These are phyloP conservation scores for Papilio helenus DNA, from an alignment of 1,140 invertebrate species.

Conservation along the genomic window DNA sequence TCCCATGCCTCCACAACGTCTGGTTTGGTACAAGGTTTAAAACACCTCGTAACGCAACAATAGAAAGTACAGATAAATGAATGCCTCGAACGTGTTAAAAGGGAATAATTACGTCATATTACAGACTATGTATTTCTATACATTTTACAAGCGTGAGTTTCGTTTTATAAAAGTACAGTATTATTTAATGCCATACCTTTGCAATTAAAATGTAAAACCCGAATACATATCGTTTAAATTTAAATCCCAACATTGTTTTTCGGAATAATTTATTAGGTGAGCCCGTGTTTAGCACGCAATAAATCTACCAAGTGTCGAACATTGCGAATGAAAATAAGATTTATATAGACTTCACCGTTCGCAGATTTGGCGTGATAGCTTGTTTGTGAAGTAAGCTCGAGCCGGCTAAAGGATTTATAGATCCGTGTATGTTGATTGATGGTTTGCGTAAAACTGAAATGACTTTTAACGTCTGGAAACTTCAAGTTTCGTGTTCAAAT, in stretches of 20 bases:
- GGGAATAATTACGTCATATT: too few species aligned
- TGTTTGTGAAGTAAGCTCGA: slow-evolving; percentile 26
- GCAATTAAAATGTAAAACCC: not conserved
- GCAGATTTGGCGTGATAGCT: slow-evolving; percentile 32
- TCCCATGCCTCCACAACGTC: too few species aligned
- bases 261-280: slow-evolving; percentile 26
- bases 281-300: slow-evolving; percentile 29
- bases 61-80: too few species aligned
- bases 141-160: too few species aligned
- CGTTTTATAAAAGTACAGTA: not conserved
- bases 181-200: not conserved
- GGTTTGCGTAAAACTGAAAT: not conserved
- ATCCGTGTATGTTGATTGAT: slow-evolving; percentile 3
- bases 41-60: too few species aligned
- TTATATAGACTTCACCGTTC: slow-evolving; percentile 28
- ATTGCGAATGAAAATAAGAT: slow-evolving; percentile 32
- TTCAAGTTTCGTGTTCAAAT: not conserved
- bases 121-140: too few species aligned
- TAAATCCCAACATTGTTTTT: slow-evolving; percentile 6
- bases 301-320: slow-evolving; percentile 32
- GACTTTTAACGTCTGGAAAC: slow-evolving; percentile 10
- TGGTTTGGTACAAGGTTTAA: too few species aligned
- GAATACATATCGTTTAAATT: not conserved
- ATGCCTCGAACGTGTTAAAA: too few species aligned
- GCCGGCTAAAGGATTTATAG: slow-evolving; percentile 20